Percentiles rank a stretch among this genome's conserved stretches.
phyloP scores from a whole-genome alignment of 2,113 vertebrate species.

The Hucho hucho region DNA sequence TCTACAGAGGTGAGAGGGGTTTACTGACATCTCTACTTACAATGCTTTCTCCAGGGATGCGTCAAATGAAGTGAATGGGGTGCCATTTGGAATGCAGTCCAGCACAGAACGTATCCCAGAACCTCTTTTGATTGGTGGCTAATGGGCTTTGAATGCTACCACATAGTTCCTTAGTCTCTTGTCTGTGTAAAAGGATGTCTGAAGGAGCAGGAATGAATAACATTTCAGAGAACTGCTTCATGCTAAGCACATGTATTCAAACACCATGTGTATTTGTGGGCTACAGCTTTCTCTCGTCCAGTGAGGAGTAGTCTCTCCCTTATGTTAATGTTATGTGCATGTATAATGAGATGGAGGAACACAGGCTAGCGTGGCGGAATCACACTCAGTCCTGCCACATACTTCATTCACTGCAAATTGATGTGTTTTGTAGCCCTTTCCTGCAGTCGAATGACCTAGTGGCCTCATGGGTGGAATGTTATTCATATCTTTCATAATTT shows the following conservation, averaged over 20 bases:
- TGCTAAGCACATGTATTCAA: neutral
- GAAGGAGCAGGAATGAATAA: too few species aligned
- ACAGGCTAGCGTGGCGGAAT: constrained; percentile 9
- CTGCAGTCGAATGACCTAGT: too few species aligned
- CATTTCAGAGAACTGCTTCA: neutral
- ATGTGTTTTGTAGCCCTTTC: too few species aligned
- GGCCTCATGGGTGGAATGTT: too few species aligned
- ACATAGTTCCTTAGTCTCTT: neutral
- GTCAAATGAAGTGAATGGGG: too few species aligned
- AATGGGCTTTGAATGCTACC: too few species aligned
- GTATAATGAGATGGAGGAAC: constrained; percentile 19
- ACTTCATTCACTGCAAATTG: neutral
- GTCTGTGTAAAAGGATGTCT: neutral
- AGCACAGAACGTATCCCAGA: too few species aligned
- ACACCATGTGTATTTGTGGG: neutral
- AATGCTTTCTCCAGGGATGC: too few species aligned
- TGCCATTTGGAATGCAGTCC: too few species aligned
- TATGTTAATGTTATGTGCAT: constrained; percentile 33
- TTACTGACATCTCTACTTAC: too few species aligned
- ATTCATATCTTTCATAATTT: too few species aligned
- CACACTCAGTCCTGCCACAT: neutral
- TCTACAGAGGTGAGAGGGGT: constrained; percentile 84
- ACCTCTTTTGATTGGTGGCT: too few species aligned
- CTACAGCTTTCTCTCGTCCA: neutral
- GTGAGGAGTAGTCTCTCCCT: constrained; percentile 20